Base-by-base conservation (phyloP, 2,888 invertebrate species). In the Heteromyza rotundicornis region DNA sequence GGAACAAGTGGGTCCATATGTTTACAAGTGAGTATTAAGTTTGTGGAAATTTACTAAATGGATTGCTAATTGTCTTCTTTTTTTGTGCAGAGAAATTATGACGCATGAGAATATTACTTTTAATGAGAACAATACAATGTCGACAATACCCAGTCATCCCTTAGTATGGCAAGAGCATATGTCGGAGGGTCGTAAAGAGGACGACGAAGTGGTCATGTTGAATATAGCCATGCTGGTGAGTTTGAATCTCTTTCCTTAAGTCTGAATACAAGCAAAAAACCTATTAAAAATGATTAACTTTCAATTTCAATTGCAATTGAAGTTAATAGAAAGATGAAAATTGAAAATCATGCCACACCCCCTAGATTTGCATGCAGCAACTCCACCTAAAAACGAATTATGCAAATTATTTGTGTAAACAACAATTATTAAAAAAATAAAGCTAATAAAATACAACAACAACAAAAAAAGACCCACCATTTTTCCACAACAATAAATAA, bases 181-280 rank as follows among this genome's bases (percentile, higher is more conserved):
- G 65, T 95, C 94, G 0, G 88, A 87, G 60, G 94, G 93, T 0
- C 84, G 86, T 24, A 86, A 84, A 51, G 91, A 94, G 71, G 89
- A 90, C 36, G 95, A 95, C 74, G 80, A 88, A 0, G 83, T 95
- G 3, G 86, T 88, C 53, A 85, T 95, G 71, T 90, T 94, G 0
- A 91, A 95, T 74, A 92, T 95, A 62, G 95, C 95, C 2, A 84
- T 95, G 72, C 74, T 95, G 88, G 95, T 95, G 80, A 91, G 92
- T 81, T 47, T 47, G 24, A 27, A 10, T 27, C 10, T 27, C 10
- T 7, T 27, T 27, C 7, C 10, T 27, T 27, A 27, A 27, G 27
- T 27, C 27, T n/a, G n/a, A n/a, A n/a, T n/a, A 27, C 27, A 27
- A 27, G 27, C 27, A 27, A 27, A 27, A n/a, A n/a, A n/a, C n/a